A percentile compares a stretch with the other conserved stretches of the same genome.
Conservation (phyloP, 2,797 vertebrate species). For the Anguilla obscura region DNA sequence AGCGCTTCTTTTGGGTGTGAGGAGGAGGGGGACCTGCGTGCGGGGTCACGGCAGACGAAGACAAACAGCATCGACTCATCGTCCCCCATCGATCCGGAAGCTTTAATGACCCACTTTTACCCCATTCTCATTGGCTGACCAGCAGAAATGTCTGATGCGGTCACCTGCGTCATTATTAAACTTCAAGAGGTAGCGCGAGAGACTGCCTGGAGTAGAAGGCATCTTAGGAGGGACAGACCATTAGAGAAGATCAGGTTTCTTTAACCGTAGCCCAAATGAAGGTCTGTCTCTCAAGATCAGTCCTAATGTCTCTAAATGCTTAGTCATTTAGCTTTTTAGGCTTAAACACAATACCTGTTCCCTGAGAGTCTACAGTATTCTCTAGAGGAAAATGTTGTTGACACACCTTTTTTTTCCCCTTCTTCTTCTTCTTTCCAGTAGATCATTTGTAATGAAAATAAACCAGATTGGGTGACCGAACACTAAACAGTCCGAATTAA, state of each 20-base stretch:
- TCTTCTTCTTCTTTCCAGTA: not conserved
- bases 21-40: not conserved
- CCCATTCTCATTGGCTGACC: not conserved
- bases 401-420: not conserved
- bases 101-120: conserved; percentile 25
- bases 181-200: not conserved
- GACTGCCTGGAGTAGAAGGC: not conserved
- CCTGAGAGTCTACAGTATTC: not conserved
- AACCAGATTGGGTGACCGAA: not conserved
- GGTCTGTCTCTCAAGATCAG: not conserved
- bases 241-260: not conserved
- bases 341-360: not conserved
- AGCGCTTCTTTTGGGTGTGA: conserved; percentile 46
- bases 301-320: not conserved
- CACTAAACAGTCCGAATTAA: not conserved
- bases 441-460: conserved; percentile 3
- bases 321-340: not conserved
- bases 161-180: not conserved
- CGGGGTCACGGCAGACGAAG: conserved; percentile 19
- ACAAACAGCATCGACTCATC: conserved; percentile 31
- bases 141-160: not conserved
- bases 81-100: conserved; percentile 20
- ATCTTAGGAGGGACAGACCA: not conserved
- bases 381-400: not conserved
- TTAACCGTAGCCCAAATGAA: not conserved